Base-by-base conservation (phyloP, 2,113 vertebrate species). In the Pleuronectes platessa region DNA sequence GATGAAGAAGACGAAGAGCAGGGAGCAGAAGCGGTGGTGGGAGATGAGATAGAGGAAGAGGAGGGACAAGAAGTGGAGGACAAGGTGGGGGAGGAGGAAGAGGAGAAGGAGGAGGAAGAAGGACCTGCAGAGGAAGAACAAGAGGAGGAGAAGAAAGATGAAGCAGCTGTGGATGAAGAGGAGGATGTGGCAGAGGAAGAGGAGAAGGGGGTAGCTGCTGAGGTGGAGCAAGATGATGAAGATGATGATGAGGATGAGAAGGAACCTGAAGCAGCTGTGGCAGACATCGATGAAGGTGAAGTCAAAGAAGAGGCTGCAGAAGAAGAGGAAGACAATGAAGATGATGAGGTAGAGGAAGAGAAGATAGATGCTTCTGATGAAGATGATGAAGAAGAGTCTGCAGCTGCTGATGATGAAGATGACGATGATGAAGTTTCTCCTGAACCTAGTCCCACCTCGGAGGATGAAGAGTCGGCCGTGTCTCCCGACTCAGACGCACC, bases 391-490 rank as follows among this genome's bases (percentile, higher is more conserved):
- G 76, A 82, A 2, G 21, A 17, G n/a, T 20, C 13, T 3, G 73
- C 23, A 12, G 45, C 59, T 11, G 61, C 63, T 51, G 45, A 2
- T 51, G 78, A 23, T 0, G 76, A 70, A 5, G 81, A 73, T 53
- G 81, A 77, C 1, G 76, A 72, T 4, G 82, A 78, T 10, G 79
- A 81, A 54, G 74, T n/a, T 47, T 83, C 86, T 85, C 78, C 88
- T 59, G 58, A 88, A 76, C 88, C 86, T 1, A 12, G 60, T 62
- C 77, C 87, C 69, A 68, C 78, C 0, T 82, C 79, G 60, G 85
- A 88, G 35, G 86, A 89, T 10, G 84, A 91, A 74, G 85, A 83
- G 47, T 70, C 45, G 0, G 45, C 37, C 0, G 78, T 67, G n/a
- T 76, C 76, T 49, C 45, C 15, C 17, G 45, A 49, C 0, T 84